Evolutionary conservation across 2,888 invertebrate species (phyloP).

Genomic region (Teinopalpus imperialis): DNA sequence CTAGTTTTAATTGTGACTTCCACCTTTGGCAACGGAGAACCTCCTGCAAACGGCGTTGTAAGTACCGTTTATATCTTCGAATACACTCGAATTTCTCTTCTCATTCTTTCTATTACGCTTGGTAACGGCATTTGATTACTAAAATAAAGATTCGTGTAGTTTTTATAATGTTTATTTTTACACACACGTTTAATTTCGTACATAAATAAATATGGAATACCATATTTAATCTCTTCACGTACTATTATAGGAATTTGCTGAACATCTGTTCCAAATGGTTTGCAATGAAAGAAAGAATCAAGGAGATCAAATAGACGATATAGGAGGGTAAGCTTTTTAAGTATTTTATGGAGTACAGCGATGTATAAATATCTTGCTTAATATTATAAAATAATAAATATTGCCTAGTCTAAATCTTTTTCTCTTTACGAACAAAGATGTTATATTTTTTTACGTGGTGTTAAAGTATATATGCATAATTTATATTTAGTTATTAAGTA

Average conservation of each 20-base stretch:
- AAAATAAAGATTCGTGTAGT: too few species aligned
- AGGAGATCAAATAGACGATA: slow-evolving; percentile 46
- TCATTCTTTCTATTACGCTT: slow-evolving; percentile 7
- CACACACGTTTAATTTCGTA: neutral
- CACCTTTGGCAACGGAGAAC: slow-evolving; percentile 98
- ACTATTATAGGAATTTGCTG: slow-evolving; percentile 58
- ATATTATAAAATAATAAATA: too few species aligned
- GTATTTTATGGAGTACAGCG: too few species aligned
- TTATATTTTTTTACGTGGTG: too few species aligned
- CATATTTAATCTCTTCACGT: too few species aligned
- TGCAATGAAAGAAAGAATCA: slow-evolving; percentile 55
- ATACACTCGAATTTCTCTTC: too few species aligned
- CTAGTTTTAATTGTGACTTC: slow-evolving; percentile 95
- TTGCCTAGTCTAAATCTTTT: too few species aligned
- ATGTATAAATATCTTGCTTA: too few species aligned
- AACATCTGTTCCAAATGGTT: slow-evolving; percentile 65
- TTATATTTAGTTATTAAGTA: too few species aligned
- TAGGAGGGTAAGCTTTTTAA: slow-evolving; percentile 33
- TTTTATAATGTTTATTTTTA: neutral
- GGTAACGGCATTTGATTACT: slow-evolving; percentile 7
- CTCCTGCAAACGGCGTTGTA: slow-evolving; percentile 97
- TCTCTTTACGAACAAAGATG: too few species aligned
- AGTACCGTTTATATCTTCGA: slow-evolving; percentile 40
- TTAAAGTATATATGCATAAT: too few species aligned
- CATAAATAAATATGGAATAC: too few species aligned